Conservation (phyloP, 2,888 invertebrate genomes). For the Cosmopolites sordidus region DNA sequence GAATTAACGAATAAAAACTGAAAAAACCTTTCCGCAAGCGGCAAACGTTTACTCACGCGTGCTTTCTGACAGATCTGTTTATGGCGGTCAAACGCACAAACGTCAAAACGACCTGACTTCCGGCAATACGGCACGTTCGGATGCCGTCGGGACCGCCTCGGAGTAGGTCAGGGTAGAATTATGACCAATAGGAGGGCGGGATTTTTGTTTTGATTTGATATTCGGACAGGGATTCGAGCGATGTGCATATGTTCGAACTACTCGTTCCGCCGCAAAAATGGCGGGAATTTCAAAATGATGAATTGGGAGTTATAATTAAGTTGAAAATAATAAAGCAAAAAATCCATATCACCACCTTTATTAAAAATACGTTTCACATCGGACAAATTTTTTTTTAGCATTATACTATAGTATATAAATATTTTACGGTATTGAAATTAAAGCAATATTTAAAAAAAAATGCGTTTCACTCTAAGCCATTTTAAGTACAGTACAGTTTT, state of each 20-base stretch:
- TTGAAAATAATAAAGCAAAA: slow-evolving; percentile 13
- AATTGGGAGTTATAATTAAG: not conserved
- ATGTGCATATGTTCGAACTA: too few relatives aligned
- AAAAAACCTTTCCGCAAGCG: slow-evolving; percentile 4
- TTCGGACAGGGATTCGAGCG: too few relatives aligned
- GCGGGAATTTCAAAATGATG: slow-evolving; percentile 3
- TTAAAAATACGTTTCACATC: slow-evolving; percentile 29
- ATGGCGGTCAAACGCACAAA: slow-evolving; percentile 39
- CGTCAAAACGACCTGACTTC: slow-evolving; percentile 15
- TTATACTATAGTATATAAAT: slow-evolving; percentile 21
- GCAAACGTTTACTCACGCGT: slow-evolving; percentile 33
- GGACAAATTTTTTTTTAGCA: slow-evolving; percentile 18
- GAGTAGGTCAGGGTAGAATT: too few relatives aligned
- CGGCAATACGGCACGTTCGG: not conserved
- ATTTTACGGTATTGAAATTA: slow-evolving; percentile 14
- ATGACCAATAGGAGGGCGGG: too few relatives aligned
- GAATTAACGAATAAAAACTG: not conserved
- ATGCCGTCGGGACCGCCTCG: too few relatives aligned
- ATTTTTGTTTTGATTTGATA: too few relatives aligned
- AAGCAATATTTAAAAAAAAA: slow-evolving; percentile 7
- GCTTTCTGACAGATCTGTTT: slow-evolving; percentile 36
- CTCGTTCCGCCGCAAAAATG: too few relatives aligned
- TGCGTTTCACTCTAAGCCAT: not conserved
- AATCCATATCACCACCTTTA: slow-evolving; percentile 29
- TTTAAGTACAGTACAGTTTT: not conserved